Evolutionary conservation across 2,888 invertebrate species (phyloP).

Genomic region (Ectemnius continuus): DNA sequence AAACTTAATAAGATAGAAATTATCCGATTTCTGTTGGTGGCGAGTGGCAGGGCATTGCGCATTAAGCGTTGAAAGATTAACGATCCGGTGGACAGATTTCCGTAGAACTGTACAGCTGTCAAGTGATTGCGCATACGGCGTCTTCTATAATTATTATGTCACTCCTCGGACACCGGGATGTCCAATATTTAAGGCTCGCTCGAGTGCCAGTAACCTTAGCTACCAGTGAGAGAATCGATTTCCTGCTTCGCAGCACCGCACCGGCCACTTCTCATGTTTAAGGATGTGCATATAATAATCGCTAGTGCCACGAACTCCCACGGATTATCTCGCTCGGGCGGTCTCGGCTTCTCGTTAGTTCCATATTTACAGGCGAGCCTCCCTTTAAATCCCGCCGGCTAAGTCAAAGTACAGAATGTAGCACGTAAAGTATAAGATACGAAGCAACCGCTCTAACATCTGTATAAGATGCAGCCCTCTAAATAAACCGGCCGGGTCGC

Average conservation of each 20-base stretch:
- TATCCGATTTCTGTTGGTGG: no score
- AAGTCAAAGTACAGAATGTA: no score
- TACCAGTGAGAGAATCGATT: not conserved
- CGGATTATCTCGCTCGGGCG: constrained; percentile 7
- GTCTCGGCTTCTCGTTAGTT: constrained; percentile 4
- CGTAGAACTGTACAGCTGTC: not conserved
- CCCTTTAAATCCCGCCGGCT: no score
- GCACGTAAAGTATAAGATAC: no score
- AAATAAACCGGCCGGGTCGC: no score
- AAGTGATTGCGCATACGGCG: not conserved
- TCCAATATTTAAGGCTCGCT: not conserved
- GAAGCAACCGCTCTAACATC: no score
- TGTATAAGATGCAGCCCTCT: no score
- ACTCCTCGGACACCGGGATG: not conserved
- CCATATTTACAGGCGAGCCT: not conserved
- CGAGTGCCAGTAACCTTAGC: not conserved
- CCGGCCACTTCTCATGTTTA: not conserved
- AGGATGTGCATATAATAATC: constrained; percentile 1
- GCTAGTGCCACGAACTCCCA: not conserved
- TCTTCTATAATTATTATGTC: not conserved
- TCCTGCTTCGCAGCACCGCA: not conserved
- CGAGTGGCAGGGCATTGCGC: not conserved
- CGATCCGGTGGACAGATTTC: not conserved
- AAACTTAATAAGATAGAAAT: no score
- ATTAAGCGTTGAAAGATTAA: not conserved